Evolutionary conservation across 2,797 vertebrate species (phyloP), one percentile per base, ranked within the genome.

Genomic region (Crocidura indochinensis): DNA sequence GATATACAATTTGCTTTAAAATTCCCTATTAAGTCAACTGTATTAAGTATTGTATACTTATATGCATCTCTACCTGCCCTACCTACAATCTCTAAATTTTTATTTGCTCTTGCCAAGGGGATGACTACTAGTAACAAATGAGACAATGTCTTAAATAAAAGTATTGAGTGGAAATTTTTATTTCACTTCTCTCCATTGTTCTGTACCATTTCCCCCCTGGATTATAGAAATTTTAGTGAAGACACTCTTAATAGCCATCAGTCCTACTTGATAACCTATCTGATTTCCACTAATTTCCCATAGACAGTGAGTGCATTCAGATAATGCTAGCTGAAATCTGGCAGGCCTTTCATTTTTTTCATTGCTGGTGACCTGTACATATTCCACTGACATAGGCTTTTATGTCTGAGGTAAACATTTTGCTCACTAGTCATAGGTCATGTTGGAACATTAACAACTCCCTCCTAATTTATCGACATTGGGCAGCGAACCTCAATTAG

Each of bases 321-420:
- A 87, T 64, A 56, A 77, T 79, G 2, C 12, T 11, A 12, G 7
- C 49, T 64, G 72, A 26, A 20, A 53, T 87, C 74, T 49, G 47
- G 29, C 10, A 22, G 31, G 24, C 62, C 81, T 83, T 84, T 69
- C 68, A 69, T 91, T 77, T 65, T 77, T 65, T 62, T 79, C 79
- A 76, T 75, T 84, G 67, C 75, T 65, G 64, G 75, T 78, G 75
- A 83, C 47, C 84, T 89, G 19, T 38, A 27, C 56, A 68, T 80
- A 64, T 76, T 84, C 79, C 74, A 76, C 79, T 88, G 84, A 87
- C 77, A 44, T 76, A 60, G 73, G 53, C 51, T 91, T 84, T 78
- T 64, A 78, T 88, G 80, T 88, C 75, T 24, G n/a, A 89, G 17
- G 68, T 83, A 85, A 96, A 89, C 76, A 71, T 76, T 92, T 81